phyloP scores from a whole-genome alignment of 53 echinoderm and acorn worm species.

The Mesocentrotus franciscanus region DNA sequence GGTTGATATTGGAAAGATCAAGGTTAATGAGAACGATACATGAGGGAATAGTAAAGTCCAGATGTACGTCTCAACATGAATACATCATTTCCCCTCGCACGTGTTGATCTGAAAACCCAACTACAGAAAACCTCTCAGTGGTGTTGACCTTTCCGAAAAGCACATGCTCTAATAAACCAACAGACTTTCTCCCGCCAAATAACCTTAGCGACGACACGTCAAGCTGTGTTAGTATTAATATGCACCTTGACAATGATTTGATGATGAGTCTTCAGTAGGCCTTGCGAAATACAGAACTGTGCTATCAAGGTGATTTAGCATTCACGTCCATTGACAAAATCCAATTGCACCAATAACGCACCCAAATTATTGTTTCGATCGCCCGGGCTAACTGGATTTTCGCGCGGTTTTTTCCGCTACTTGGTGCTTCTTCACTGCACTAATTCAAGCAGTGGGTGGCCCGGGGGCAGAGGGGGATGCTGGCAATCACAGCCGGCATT shows the following conservation, averaged over 20 bases:
- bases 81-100: not conserved
- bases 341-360: not conserved
- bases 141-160: constrained; percentile 2
- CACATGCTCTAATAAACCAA: constrained; percentile 15
- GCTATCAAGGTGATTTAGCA: not conserved
- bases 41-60: not conserved
- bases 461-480: not conserved
- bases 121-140: not conserved
- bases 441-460: not conserved
- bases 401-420: not conserved
- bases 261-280: not conserved
- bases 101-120: not conserved
- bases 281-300: not conserved
- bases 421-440: constrained; percentile 3
- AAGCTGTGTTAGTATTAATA: not conserved
- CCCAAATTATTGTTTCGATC: constrained; percentile 8
- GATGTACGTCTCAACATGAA: not conserved
- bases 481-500: constrained; percentile 12
- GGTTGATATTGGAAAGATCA: not conserved
- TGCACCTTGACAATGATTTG: not conserved
- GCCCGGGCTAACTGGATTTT: not conserved
- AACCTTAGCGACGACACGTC: constrained; percentile 8
- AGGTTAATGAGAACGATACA: not conserved
- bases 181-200: not conserved
- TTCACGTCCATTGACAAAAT: not conserved